Evolutionary conservation across 1,140 invertebrate genomes (phyloP).

Genomic region (Caenorhabditis elegans): DNA sequence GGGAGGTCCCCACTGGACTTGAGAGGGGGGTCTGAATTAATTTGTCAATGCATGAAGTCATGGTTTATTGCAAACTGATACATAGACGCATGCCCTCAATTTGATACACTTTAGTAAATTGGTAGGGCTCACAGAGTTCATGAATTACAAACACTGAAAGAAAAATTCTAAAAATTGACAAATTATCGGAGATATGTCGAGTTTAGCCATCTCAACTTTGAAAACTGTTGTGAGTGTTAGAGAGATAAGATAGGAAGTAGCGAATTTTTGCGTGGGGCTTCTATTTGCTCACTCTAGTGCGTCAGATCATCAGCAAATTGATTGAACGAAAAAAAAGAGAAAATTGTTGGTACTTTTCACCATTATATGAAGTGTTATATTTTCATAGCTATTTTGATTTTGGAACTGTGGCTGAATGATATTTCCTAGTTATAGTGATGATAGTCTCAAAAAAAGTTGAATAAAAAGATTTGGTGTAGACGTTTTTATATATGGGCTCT

Average conservation of each 20-base stretch:
- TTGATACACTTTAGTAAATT: background rate
- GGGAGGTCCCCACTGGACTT: background rate
- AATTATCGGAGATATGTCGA: too few species aligned
- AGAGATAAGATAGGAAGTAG: conserved; percentile 6
- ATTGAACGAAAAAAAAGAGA: background rate
- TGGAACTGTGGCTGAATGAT: too few species aligned
- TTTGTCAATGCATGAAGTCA: background rate
- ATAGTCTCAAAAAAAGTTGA: too few species aligned
- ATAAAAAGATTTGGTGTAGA: too few species aligned
- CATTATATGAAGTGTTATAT: conserved; percentile 4
- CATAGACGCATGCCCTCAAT: background rate
- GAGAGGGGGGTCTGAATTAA: background rate
- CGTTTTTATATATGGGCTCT: too few species aligned
- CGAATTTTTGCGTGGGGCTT: conserved; percentile 16
- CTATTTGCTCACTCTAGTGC: background rate
- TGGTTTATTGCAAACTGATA: background rate
- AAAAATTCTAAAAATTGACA: too few species aligned
- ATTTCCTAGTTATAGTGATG: too few species aligned
- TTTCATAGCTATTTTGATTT: background rate
- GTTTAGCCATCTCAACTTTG: background rate
- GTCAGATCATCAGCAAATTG: conserved; percentile 4
- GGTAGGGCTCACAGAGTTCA: background rate
- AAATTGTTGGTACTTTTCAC: background rate
- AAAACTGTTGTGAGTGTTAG: background rate
- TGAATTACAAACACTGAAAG: background rate